Percentiles rank a stretch among this genome's conserved stretches.
These are phyloP conservation scores for Tadarida brasiliensis DNA, from an alignment of 2,797 vertebrate genomes.

Conservation along the genomic window DNA sequence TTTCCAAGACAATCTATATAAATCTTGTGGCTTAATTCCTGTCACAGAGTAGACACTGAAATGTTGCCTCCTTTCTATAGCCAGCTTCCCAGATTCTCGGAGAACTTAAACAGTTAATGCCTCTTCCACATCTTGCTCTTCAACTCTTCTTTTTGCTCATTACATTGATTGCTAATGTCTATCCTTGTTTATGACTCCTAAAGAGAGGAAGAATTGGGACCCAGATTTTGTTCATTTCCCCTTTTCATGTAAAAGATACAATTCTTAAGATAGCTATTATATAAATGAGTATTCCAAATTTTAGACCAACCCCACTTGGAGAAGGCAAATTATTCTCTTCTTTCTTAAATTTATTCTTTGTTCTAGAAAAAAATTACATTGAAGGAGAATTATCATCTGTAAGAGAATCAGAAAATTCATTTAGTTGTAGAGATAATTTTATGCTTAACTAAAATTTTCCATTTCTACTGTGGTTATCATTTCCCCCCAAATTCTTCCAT, in stretches of 20 bases:
- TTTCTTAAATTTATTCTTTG: not conserved
- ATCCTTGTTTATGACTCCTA: not conserved
- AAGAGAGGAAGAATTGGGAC: not conserved
- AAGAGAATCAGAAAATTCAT: conserved; percentile 44
- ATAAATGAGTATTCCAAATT: not conserved
- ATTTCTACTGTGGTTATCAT: not conserved
- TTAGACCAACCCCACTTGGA: not conserved
- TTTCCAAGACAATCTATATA: not conserved
- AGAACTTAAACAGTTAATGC: not conserved
- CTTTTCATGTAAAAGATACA: not conserved
- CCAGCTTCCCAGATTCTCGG: not conserved
- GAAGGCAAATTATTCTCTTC: conserved; percentile 11
- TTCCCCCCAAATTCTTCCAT: not conserved
- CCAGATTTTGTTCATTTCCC: not conserved
- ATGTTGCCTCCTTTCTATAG: not conserved
- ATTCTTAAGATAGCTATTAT: not conserved
- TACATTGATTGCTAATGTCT: not conserved
- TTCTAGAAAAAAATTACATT: conserved; percentile 8
- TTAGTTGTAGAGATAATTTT: not conserved
- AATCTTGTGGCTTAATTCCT: conserved; percentile 35
- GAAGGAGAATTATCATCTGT: conserved; percentile 34
- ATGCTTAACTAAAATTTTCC: conserved; percentile 7
- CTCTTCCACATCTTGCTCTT: not conserved
- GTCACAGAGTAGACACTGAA: not conserved
- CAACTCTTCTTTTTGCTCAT: not conserved